phyloP scores from a whole-genome alignment of 2,113 vertebrate genomes.

The Sphyrna mokarran region DNA sequence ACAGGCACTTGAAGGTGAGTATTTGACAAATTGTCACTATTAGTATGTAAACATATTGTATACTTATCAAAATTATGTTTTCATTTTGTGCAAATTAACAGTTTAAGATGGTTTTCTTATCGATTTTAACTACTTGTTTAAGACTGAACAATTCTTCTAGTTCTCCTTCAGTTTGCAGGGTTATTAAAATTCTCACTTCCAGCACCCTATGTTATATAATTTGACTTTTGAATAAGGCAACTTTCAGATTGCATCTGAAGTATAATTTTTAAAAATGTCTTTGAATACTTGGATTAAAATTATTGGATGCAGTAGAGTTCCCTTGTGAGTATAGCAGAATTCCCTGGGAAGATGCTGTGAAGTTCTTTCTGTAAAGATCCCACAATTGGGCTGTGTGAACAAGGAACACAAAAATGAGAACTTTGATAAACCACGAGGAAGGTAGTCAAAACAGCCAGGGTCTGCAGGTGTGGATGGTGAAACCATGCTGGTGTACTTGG shows the following conservation, averaged over 20 bases:
- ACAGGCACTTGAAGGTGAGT: constrained; percentile 80
- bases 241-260: not conserved
- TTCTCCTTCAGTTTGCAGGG: not conserved
- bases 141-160: not conserved
- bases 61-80: not conserved
- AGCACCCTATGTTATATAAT: not conserved
- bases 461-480: too few relatives aligned
- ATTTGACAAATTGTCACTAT: not conserved
- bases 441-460: too few relatives aligned
- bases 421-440: too few relatives aligned
- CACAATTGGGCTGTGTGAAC: too few relatives aligned
- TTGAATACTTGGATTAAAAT: too few relatives aligned
- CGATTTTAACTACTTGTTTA: not conserved
- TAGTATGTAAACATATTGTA: not conserved
- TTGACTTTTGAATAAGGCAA: not conserved
- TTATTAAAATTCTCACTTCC: not conserved
- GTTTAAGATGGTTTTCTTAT: not conserved
- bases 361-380: too few relatives aligned
- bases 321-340: too few relatives aligned
- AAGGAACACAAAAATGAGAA: too few relatives aligned
- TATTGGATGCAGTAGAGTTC: too few relatives aligned
- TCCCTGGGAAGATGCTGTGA: too few relatives aligned
- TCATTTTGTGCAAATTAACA: not conserved
- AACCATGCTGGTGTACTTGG: too few relatives aligned
- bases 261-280: not conserved